Percentiles rank a stretch among this genome's conserved stretches.
Conservation (phyloP, 2,888 invertebrate genomes). For the Caprella mutica region DNA sequence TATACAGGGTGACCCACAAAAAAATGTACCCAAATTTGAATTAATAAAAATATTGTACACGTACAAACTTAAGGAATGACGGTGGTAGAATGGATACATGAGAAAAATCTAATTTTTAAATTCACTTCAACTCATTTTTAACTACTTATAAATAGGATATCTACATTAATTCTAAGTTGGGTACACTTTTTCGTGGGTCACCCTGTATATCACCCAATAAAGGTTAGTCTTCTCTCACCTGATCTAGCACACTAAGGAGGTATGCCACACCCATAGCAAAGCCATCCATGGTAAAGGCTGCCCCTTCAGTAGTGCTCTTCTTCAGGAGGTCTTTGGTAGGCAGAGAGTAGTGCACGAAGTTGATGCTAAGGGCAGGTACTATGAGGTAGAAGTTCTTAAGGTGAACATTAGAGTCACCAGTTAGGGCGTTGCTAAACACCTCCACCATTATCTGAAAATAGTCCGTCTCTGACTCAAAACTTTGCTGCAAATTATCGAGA, state of each 20-base stretch:
- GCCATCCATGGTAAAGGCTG: constrained; percentile 94
- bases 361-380: constrained; percentile 82
- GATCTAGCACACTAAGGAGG: constrained; percentile 76
- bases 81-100: too few species aligned
- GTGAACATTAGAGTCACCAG: constrained; percentile 74
- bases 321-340: constrained; percentile 82
- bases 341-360: constrained; percentile 86
- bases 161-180: too few species aligned
- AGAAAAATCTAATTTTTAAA: too few species aligned
- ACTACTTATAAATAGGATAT: too few species aligned
- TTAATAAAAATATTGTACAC: too few species aligned
- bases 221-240: too few species aligned
- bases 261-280: constrained; percentile 94
- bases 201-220: too few species aligned
- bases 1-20: too few species aligned
- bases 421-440: constrained; percentile 80
- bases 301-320: constrained; percentile 75
- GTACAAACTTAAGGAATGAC: too few species aligned
- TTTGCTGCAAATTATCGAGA: constrained; percentile 62
- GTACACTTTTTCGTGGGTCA: too few species aligned
- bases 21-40: too few species aligned
- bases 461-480: constrained; percentile 78
- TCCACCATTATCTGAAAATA: constrained; percentile 78
- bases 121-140: too few species aligned
- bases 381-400: constrained; percentile 84